Base-by-base conservation (phyloP, 2,113 vertebrate species). In the Zingel zingel region DNA sequence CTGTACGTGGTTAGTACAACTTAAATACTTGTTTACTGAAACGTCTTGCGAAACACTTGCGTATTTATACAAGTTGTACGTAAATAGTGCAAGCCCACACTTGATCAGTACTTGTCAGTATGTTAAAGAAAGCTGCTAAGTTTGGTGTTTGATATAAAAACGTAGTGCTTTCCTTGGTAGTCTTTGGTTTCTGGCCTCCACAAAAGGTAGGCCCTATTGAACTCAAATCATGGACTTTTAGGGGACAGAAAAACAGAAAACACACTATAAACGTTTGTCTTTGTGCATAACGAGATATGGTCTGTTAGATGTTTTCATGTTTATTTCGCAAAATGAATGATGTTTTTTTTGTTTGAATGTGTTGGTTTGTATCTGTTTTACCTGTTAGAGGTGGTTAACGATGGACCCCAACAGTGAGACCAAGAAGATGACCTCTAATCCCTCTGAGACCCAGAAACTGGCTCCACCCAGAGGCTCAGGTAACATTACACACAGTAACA, bases 321-420 rank as follows among this genome's bases (percentile, higher is more conserved):
- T 14, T 63, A 2, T 51, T 27, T 56, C 67, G 27, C 61, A 51
- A 2, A 13, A 9, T 36, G 4, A 64, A 21, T 50, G 2, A 7
- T 21, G 36, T 56, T 21, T 1, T 61, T 15, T 25, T 39, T 69
- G 27, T 74, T 36, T 82, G 12, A 72, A 36, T 64, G 10, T 5
- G 15, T 65, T 54, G 15, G 30, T 69, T 33, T 72, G 5, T 72
- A 2, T 79, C 6, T 69, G 8, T 61, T 43, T 39, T 62, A 2
- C 3, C 0, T 76, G 74, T 77, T 75, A 54, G 51, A 71, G 67
- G 77, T 56, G 71, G 71, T 53, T 71, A 62, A 90, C 4, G 36
- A 94, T 94, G 93, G 92, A 93, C 18, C 12, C 57, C 71, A 53
- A 27, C 10, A 77, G 68, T 56, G 76, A 93, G 74, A 88, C 67